Conservation (phyloP, 2,888 invertebrate species). For the Ectropis crepuscularia region DNA sequence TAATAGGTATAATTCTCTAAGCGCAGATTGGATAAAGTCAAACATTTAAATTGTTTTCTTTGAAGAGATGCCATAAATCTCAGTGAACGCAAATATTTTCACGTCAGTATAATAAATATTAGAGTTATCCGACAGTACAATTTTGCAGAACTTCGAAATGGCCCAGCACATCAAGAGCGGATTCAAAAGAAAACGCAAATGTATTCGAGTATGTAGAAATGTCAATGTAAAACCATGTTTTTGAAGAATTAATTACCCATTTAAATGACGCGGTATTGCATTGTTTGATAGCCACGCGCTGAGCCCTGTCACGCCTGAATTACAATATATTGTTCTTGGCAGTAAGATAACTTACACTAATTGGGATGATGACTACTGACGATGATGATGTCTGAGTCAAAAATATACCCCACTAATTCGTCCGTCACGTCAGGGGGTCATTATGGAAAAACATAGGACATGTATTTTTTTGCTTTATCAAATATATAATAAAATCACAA, state of each 20-base stretch:
- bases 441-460: no score
- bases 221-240: slow-evolving; percentile 45
- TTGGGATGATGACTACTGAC: background rate
- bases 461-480: no score
- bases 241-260: slow-evolving; percentile 57
- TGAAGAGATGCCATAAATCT: background rate
- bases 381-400: background rate
- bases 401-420: no score
- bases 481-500: no score
- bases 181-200: slow-evolving; percentile 40
- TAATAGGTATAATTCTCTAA: no score
- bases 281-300: slow-evolving; percentile 37
- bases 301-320: slow-evolving; percentile 46
- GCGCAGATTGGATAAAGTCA: no score
- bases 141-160: slow-evolving; percentile 2
- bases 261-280: slow-evolving; percentile 50
- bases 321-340: slow-evolving; percentile 23
- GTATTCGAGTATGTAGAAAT: slow-evolving; percentile 41
- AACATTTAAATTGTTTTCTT: no score
- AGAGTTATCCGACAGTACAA: slow-evolving; percentile 5
- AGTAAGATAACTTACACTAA: slow-evolving; percentile 18
- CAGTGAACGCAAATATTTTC: slow-evolving; percentile 4
- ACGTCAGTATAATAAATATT: slow-evolving; percentile 5
- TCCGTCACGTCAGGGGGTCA: no score
- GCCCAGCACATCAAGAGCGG: background rate